phyloP scores from a whole-genome alignment of 2,113 vertebrate genomes.

The Chiloscyllium plagiosum region DNA sequence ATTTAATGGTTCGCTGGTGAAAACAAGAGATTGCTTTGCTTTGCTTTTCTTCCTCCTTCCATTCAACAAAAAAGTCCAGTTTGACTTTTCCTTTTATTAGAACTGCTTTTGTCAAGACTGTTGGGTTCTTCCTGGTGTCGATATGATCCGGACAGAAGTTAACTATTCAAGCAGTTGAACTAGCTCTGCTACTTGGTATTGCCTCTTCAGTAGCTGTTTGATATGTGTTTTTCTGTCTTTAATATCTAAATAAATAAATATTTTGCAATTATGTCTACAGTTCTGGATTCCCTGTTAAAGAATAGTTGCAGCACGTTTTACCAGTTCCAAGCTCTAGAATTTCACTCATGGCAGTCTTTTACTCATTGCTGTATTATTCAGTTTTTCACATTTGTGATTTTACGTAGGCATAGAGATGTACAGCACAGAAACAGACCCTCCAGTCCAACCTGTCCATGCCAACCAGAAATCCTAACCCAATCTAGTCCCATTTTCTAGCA shows the following conservation, averaged over 20 bases:
- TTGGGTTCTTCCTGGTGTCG: background rate
- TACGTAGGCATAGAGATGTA: background rate
- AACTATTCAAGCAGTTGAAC: background rate
- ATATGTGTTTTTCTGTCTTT: background rate
- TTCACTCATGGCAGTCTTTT: background rate
- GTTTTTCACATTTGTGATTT: background rate
- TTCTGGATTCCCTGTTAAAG: background rate
- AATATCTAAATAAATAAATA: background rate
- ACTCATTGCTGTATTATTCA: background rate
- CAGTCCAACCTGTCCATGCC: no score
- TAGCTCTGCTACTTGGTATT: background rate
- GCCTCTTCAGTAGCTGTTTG: background rate
- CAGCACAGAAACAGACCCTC: no score
- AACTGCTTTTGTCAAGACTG: background rate
- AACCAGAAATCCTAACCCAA: no score
- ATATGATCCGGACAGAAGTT: background rate
- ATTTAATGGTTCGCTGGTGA: background rate
- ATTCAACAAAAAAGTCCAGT: background rate
- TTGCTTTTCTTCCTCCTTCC: background rate
- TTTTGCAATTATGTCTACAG: background rate
- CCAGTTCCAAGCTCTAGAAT: background rate
- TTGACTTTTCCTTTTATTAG: background rate
- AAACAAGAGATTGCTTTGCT: background rate
- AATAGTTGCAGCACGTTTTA: background rate
- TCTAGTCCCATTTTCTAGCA: no score